phyloP scores from a whole-genome alignment of 2,113 vertebrate genomes.

The Talpa occidentalis region DNA sequence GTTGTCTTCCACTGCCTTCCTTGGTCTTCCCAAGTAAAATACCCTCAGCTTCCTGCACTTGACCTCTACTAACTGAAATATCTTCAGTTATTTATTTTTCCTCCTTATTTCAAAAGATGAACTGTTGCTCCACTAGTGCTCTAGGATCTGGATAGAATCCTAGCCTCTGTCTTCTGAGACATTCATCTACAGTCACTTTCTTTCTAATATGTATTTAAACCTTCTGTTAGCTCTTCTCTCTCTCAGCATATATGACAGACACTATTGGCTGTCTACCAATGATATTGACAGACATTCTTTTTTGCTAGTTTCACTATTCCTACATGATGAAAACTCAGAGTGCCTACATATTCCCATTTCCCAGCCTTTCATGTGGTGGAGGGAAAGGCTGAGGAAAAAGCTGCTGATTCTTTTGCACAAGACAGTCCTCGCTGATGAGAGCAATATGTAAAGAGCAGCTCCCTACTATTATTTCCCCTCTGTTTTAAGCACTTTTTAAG shows the following conservation, averaged over 20 bases:
- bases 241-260: not conserved
- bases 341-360: not conserved
- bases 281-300: not conserved
- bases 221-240: not conserved
- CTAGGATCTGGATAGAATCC: not conserved
- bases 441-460: not conserved
- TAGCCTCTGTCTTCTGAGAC: not conserved
- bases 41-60: not conserved
- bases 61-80: not conserved
- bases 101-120: conserved; percentile 28
- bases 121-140: not conserved
- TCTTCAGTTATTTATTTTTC: conserved; percentile 12
- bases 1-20: not conserved
- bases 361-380: not conserved
- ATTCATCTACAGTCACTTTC: not conserved
- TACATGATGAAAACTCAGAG: not conserved
- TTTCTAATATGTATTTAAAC: conserved; percentile 16
- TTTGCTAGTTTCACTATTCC: not conserved
- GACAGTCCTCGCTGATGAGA: not conserved
- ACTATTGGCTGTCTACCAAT: not conserved
- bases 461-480: not conserved
- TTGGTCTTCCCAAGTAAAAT: conserved; percentile 23
- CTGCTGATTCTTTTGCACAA: not conserved
- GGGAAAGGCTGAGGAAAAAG: not conserved
- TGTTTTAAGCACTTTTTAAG: not conserved